Conservation (phyloP, 2,888 invertebrate species). For the Amblyteles armatorius region DNA sequence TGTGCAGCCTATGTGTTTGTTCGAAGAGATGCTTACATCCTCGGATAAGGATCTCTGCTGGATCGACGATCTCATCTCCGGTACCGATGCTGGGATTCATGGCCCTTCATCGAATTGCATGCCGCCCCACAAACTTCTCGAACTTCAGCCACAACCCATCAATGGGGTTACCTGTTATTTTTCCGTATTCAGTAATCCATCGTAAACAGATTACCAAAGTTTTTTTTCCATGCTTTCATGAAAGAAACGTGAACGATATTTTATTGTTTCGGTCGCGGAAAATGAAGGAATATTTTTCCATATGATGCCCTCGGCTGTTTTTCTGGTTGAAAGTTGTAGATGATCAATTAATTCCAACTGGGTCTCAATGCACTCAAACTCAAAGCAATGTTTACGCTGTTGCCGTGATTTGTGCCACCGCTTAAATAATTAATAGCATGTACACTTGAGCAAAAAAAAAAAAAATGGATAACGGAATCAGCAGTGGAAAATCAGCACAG, state of each 20-base stretch:
- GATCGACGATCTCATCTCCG: slow-evolving; percentile 73
- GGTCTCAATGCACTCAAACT: too few relatives aligned
- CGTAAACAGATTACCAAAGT: slow-evolving; percentile 15
- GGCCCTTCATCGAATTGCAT: slow-evolving; percentile 49
- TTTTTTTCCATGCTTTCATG: background rate
- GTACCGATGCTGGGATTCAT: slow-evolving; percentile 55
- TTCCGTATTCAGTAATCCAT: slow-evolving; percentile 80
- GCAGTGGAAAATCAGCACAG: slow-evolving; percentile 3
- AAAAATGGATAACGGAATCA: background rate
- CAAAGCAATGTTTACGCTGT: background rate
- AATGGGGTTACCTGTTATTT: slow-evolving; percentile 81
- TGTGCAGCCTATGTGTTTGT: slow-evolving; percentile 70
- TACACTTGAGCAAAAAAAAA: background rate
- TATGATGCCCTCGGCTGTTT: background rate
- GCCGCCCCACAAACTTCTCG: slow-evolving; percentile 76
- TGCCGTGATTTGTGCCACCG: background rate
- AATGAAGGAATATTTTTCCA: too few relatives aligned
- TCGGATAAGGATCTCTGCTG: slow-evolving; percentile 78
- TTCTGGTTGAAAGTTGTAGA: background rate
- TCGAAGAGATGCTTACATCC: slow-evolving; percentile 82
- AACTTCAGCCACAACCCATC: slow-evolving; percentile 78
- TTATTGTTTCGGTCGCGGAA: too few relatives aligned
- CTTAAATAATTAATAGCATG: background rate
- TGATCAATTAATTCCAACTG: background rate
- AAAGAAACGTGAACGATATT: background rate